Evolutionary conservation across 2,113 vertebrate species (phyloP).

Genomic region (Agapornis roseicollis): DNA sequence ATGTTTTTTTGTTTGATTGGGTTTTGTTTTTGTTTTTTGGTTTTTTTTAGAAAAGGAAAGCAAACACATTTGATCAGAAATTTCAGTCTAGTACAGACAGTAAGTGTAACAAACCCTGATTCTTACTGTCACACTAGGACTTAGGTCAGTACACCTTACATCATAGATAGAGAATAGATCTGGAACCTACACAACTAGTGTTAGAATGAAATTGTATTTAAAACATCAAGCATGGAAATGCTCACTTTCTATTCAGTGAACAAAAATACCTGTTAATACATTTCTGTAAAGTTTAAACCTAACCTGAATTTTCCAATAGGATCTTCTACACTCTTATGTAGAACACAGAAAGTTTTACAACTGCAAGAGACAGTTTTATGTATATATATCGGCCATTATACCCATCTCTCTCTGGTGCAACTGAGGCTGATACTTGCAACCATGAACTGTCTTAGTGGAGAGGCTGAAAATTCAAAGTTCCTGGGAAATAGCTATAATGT

Average conservation of each 20-base stretch:
- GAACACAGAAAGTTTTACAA: not conserved
- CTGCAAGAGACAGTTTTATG: not conserved
- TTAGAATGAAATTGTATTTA: not conserved
- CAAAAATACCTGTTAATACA: not conserved
- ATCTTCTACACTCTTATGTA: not conserved
- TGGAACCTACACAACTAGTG: not conserved
- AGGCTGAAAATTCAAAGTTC: not conserved
- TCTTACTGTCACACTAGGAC: not conserved
- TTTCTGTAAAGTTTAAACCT: not conserved
- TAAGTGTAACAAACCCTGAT: not conserved
- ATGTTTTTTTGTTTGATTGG: too few relatives aligned
- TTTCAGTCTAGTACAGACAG: not conserved
- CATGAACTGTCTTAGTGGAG: not conserved
- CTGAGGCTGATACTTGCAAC: not conserved
- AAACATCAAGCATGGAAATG: fast-evolving
- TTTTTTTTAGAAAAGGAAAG: not conserved
- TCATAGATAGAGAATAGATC: not conserved
- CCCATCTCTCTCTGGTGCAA: not conserved
- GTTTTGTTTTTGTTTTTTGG: too few relatives aligned
- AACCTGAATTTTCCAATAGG: not conserved
- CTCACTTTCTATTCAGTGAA: not conserved
- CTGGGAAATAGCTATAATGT: not conserved
- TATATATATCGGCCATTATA: not conserved
- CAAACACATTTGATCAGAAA: not conserved
- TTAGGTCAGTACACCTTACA: not conserved